Percentiles rank a stretch among this genome's conserved stretches.
These are phyloP conservation scores for Lingula anatina DNA, from an alignment of 2,888 invertebrate genomes.

Conservation along the genomic window DNA sequence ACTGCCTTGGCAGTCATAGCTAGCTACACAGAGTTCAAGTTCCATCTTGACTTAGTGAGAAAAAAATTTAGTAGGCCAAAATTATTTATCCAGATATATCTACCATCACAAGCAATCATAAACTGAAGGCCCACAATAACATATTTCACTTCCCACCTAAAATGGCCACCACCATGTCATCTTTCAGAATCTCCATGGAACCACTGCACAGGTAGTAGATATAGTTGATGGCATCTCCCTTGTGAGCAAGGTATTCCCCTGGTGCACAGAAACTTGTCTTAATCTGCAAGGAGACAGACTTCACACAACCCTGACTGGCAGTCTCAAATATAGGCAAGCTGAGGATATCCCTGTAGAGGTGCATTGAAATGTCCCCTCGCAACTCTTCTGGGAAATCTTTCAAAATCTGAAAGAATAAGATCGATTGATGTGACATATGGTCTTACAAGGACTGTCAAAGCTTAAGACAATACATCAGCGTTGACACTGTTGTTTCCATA, in stretches of 20 bases:
- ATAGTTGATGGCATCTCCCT: slow-evolving; percentile 87
- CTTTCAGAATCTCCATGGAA: slow-evolving; percentile 94
- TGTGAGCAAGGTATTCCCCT: slow-evolving; percentile 89
- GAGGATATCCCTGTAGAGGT: slow-evolving; percentile 88
- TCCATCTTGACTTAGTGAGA: no score
- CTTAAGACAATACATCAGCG: no score
- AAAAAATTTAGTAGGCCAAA: no score
- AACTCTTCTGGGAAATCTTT: slow-evolving; percentile 95
- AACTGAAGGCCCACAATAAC: no score
- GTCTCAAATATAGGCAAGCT: slow-evolving; percentile 90
- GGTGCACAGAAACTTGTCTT: slow-evolving; percentile 94
- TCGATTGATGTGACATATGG: not conserved
- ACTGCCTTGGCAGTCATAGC: no score
- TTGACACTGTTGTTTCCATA: no score
- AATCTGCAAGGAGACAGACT: slow-evolving; percentile 85
- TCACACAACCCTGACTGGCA: slow-evolving; percentile 90
- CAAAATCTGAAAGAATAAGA: slow-evolving; percentile 24
- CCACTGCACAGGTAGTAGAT: slow-evolving; percentile 95
- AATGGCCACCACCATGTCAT: slow-evolving; percentile 94
- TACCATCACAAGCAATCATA: no score
- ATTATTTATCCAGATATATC: no score
- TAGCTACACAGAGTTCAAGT: no score
- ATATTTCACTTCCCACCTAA: no score
- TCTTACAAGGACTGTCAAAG: no score
- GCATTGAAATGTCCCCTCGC: slow-evolving; percentile 91